These are phyloP conservation scores for Acronicta leporina DNA, from an alignment of 2,888 invertebrate genomes.

Conservation along the genomic window DNA sequence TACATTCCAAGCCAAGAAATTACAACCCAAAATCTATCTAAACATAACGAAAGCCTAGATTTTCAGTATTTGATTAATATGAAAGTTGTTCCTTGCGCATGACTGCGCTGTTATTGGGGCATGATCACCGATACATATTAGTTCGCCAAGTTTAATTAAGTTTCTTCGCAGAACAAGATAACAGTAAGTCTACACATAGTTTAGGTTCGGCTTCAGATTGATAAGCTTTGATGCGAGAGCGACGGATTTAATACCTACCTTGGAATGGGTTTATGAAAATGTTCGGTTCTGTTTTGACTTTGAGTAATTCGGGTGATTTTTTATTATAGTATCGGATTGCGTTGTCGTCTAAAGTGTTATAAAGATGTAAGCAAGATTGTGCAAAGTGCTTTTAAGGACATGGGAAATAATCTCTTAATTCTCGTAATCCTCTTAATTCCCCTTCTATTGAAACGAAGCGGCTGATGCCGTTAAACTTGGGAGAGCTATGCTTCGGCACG, in stretches of 20 bases:
- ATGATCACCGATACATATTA: constrained; percentile 27
- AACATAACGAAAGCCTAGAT: constrained; percentile 1
- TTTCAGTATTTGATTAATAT: constrained; percentile 32
- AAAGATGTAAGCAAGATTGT: too few relatives aligned
- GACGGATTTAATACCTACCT: constrained; percentile 18
- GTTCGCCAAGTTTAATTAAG: constrained; percentile 49
- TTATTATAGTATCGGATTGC: background rate
- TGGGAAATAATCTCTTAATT: too few relatives aligned
- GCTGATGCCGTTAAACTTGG: too few relatives aligned
- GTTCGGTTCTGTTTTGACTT: constrained; percentile 7
- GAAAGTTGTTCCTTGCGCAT: constrained; percentile 33
- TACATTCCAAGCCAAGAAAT: background rate
- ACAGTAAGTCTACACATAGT: constrained; percentile 27
- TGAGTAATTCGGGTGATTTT: constrained; percentile 12
- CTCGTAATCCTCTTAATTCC: too few relatives aligned
- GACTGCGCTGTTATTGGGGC: constrained; percentile 23
- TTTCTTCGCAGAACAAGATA: constrained; percentile 35
- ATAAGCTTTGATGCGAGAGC: constrained; percentile 30
- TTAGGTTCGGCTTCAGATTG: constrained; percentile 15
- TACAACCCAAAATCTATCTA: background rate
- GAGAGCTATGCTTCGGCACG: too few relatives aligned
- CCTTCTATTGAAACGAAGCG: too few relatives aligned
- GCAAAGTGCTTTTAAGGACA: too few relatives aligned
- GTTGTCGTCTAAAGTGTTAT: background rate
- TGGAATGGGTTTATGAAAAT: constrained; percentile 16